Evolutionary conservation across 92 coral and sea anemone species (phyloP).

Genomic region (Siderastrea siderea): DNA sequence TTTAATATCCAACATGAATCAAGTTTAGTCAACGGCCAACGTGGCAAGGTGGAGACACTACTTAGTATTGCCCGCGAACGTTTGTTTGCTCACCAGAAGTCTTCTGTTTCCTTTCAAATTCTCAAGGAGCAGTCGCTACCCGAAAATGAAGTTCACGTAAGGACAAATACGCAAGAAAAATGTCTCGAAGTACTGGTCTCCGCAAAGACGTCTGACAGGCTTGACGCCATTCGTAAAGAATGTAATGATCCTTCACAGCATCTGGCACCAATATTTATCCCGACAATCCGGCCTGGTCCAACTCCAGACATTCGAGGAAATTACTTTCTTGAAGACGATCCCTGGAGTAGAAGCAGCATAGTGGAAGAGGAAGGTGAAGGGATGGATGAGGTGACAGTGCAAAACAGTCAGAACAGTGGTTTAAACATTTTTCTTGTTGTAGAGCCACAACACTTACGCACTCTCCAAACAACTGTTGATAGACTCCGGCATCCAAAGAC

Average conservation of each 20-base stretch:
- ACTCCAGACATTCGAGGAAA: constrained; percentile 42
- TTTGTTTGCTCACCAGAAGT: constrained; percentile 57
- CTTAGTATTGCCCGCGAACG: constrained; percentile 22
- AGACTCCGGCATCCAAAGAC: constrained; percentile 11
- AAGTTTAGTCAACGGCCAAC: neutral
- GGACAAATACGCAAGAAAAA: neutral
- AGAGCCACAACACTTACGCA: constrained; percentile 30
- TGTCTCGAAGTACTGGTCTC: constrained; percentile 22
- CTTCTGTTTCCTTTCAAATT: constrained; percentile 27
- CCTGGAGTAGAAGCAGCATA: constrained; percentile 38
- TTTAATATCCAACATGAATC: neutral
- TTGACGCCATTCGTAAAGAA: constrained; percentile 1
- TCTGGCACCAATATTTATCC: constrained; percentile 65
- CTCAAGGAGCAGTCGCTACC: neutral
- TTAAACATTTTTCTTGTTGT: constrained; percentile 61
- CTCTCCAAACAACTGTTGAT: constrained; percentile 22
- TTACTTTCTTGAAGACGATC: constrained; percentile 61
- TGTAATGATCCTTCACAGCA: constrained; percentile 42
- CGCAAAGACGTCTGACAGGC: neutral
- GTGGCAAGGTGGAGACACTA: neutral
- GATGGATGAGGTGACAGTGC: neutral
- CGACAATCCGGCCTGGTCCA: constrained; percentile 65
- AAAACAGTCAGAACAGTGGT: neutral
- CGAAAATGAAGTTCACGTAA: constrained; percentile 18
- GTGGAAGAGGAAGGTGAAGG: neutral